Conservation (phyloP, 1,140 invertebrate species). For the Drosophila willistoni region DNA sequence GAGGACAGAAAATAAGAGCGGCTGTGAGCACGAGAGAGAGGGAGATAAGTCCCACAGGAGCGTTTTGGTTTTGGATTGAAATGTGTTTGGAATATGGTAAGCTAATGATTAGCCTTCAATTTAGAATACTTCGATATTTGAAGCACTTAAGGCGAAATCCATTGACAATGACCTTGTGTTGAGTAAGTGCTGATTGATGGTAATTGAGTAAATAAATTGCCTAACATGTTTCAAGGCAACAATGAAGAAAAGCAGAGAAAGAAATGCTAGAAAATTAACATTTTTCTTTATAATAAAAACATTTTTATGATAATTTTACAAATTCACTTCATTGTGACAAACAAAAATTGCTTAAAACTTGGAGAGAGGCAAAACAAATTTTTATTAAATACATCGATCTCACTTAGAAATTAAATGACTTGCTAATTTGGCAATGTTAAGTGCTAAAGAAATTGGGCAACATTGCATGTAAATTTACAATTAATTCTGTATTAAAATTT, state of each 20-base stretch:
- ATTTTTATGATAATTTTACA: no score
- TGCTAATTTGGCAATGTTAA: neutral
- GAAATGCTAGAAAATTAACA: neutral
- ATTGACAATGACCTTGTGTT: conserved; percentile 48
- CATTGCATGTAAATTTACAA: neutral
- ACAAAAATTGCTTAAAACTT: no score
- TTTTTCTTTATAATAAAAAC: neutral
- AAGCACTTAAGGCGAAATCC: conserved; percentile 37
- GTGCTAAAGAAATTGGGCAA: conserved; percentile 1
- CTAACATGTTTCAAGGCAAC: neutral
- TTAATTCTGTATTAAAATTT: conserved; percentile 9
- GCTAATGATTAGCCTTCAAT: conserved; percentile 52
- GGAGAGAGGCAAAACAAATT: neutral
- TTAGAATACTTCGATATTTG: neutral
- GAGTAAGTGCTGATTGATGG: conserved; percentile 37
- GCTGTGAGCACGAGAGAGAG: neutral
- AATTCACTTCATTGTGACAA: no score
- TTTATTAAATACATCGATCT: neutral
- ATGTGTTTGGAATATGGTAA: conserved; percentile 49
- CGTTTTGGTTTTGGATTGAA: conserved; percentile 5
- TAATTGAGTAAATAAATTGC: conserved; percentile 33
- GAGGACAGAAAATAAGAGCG: neutral
- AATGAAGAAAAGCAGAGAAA: neutral
- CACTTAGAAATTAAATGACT: neutral
- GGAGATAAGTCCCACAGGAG: neutral